Percentiles rank a stretch among this genome's conserved stretches.
phyloP scores from a whole-genome alignment of 2,113 vertebrate species.

The Lophotis ruficrista region DNA sequence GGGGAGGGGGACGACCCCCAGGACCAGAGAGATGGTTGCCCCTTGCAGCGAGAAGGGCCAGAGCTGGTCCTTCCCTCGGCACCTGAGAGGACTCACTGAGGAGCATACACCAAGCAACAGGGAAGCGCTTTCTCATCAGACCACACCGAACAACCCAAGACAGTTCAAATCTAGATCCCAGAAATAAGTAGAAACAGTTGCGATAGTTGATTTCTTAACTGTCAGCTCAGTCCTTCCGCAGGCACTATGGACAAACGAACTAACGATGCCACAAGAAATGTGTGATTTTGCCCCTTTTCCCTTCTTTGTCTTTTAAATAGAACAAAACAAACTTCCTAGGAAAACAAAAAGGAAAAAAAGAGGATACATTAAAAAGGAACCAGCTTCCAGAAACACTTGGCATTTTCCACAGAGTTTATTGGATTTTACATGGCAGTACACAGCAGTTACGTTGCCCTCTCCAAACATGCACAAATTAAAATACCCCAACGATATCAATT shows the following conservation, averaged over 20 bases:
- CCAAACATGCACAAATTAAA: constrained; percentile 10
- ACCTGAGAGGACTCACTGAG: neutral
- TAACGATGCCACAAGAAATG: neutral
- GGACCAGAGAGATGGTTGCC: neutral
- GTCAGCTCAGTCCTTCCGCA: neutral
- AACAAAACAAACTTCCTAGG: neutral
- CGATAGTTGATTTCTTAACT: neutral
- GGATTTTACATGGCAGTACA: constrained; percentile 66
- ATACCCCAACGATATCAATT: neutral
- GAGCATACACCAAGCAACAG: rapidly evolving
- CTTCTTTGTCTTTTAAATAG: neutral
- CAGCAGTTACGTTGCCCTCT: constrained; percentile 18
- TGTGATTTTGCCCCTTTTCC: neutral
- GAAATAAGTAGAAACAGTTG: neutral
- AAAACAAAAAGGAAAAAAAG: neutral
- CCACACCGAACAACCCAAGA: neutral
- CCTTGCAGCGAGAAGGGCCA: neutral
- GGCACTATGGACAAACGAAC: rapidly evolving
- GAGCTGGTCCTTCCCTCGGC: neutral
- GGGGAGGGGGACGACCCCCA: neutral
- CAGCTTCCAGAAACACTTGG: neutral
- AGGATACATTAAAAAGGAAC: neutral
- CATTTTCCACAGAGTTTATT: constrained; percentile 73
- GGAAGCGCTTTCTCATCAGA: neutral
- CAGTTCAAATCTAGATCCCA: neutral